phyloP scores from a whole-genome alignment of 2,797 vertebrate genomes.

The Intellagama lesueurii region DNA sequence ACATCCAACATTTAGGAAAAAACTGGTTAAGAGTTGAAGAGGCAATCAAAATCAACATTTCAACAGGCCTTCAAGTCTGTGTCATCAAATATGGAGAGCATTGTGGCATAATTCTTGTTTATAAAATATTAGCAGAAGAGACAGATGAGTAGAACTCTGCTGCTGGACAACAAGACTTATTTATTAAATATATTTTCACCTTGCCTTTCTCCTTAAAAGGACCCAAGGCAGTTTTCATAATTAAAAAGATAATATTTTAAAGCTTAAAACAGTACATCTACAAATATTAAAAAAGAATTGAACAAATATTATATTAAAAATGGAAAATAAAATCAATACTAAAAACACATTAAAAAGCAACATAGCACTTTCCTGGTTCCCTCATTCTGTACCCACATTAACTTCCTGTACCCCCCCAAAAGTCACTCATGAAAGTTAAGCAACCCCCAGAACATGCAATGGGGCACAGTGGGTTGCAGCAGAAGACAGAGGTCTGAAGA shows the following conservation, averaged over 20 bases:
- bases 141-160: not conserved
- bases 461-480: not conserved
- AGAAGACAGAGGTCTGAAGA: not conserved
- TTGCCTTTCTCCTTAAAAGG: not conserved
- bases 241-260: no score
- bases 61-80: not conserved
- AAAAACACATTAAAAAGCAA: no score
- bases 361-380: no score
- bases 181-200: not conserved
- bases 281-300: no score
- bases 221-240: no score
- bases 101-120: not conserved
- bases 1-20: not conserved
- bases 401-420: not conserved
- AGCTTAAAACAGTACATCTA: no score
- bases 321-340: no score
- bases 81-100: not conserved
- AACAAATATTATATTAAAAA: no score
- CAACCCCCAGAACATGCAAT: not conserved
- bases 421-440: not conserved
- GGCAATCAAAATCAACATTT: not conserved
- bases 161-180: not conserved
- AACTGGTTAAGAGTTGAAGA: not conserved
- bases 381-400: not conserved
- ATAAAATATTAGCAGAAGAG: not conserved